These are phyloP conservation scores for Ctena decussata DNA, from an alignment of 2,888 invertebrate genomes.

Conservation along the genomic window DNA sequence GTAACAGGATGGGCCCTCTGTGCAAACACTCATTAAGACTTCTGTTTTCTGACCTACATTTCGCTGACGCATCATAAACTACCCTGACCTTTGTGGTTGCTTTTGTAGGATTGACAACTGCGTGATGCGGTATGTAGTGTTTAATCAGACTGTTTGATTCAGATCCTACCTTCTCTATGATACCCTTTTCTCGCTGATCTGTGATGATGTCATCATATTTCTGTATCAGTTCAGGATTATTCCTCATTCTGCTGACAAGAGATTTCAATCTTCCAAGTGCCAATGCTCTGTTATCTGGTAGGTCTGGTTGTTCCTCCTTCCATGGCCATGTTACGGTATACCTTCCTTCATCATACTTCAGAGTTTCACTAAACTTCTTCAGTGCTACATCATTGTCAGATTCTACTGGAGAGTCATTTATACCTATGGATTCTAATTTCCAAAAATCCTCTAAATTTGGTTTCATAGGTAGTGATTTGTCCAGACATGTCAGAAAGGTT, in stretches of 20 bases:
- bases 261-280: slow-evolving; percentile 35
- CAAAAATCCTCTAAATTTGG: slow-evolving; percentile 42
- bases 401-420: background rate
- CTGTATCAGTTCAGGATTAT: slow-evolving; percentile 9
- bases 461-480: slow-evolving; percentile 15
- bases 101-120: slow-evolving; percentile 22
- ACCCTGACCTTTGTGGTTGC: slow-evolving; percentile 26
- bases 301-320: slow-evolving; percentile 21
- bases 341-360: slow-evolving; percentile 18
- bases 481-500: background rate
- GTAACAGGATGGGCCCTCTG: slow-evolving; percentile 27
- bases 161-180: slow-evolving; percentile 34
- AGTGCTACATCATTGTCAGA: slow-evolving; percentile 11
- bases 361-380: slow-evolving; percentile 24
- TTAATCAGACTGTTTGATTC: background rate
- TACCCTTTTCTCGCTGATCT: slow-evolving; percentile 26
- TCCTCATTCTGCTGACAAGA: slow-evolving; percentile 5
- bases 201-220: slow-evolving; percentile 30
- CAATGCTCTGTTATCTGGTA: slow-evolving; percentile 31
- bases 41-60: background rate
- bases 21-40: slow-evolving; percentile 50
- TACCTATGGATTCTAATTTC: slow-evolving; percentile 30
- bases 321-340: slow-evolving; percentile 43
- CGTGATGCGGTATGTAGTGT: slow-evolving; percentile 43
- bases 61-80: slow-evolving; percentile 32